Base-by-base conservation (phyloP, 2,888 invertebrate genomes). In the Galerucella pusilla region DNA sequence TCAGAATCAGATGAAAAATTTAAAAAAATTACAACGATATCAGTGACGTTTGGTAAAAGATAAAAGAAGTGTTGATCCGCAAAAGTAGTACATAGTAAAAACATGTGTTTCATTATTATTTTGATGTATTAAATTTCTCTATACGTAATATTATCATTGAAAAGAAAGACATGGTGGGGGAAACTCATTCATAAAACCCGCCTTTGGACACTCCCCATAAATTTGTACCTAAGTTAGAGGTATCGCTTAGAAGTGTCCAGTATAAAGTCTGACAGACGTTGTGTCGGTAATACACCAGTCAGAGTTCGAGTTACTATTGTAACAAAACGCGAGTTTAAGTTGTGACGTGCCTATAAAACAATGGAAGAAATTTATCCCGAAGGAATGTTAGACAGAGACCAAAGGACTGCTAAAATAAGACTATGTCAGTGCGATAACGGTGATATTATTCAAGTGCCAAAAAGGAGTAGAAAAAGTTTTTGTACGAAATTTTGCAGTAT, bases 341-440 rank as follows among this genome's bases (percentile, higher is more conserved):
- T 54, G 28, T 46, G 28, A 10, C 20, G 20, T 7, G 46, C n/a
- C 35, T 42, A 60, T 72, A 49, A 45, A 45, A 46, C 60, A 42
- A 11, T 45, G n/a, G 20, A 28, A 54, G 64, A 64, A 25, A 66
- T 74, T 68, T 68, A 76, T 71, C 74, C 85, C 60, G 81, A 79
- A 68, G 87, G 87, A 61, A 87, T 87, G 86, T 80, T 87, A 70
- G 86, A 87, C 71, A 83, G 87, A 54, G 87, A 87, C 76, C 85
- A 85, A 80, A 84, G 87, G 77, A 87, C 87, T 49, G 85, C 86
- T 28, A 86, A 86, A 77, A 69, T 78, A 61, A 45, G 66, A 14
- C 20, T 72, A 16, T 52, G n/a, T 11, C 76, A 76, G 64, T 75
- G 72, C 42, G 35, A 42, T 9, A 42, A 42, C 35, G 25, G 61